A percentile compares a stretch with the other conserved stretches of the same genome.
Evolutionary conservation across 2,888 invertebrate genomes (phyloP).

Genomic region (Ceraclea dissimilis): DNA sequence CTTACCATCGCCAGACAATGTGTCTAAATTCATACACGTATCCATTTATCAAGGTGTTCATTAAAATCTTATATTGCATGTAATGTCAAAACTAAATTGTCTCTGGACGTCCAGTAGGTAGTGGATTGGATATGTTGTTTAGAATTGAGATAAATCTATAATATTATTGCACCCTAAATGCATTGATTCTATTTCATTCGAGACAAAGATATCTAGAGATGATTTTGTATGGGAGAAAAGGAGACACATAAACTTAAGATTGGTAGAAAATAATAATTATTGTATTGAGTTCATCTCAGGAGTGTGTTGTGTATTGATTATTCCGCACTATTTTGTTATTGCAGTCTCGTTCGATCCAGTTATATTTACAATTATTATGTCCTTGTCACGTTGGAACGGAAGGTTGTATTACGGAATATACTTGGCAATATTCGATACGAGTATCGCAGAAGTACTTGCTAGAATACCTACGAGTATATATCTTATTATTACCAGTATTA

Average conservation of each 20-base stretch:
- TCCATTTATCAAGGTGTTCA: slow-evolving; percentile 4
- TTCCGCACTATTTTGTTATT: not conserved
- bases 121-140: slow-evolving; percentile 6
- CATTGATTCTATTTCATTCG: not conserved
- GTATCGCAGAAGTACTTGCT: too few relatives aligned
- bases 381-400: not conserved
- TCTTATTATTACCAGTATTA: slow-evolving; percentile 6
- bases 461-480: not conserved
- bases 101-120: slow-evolving; percentile 1
- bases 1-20: not conserved
- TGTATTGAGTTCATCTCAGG: too few relatives aligned
- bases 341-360: not conserved
- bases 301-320: too few relatives aligned
- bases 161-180: not conserved
- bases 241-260: not conserved
- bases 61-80: slow-evolving; percentile 6
- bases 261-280: not conserved
- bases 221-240: not conserved
- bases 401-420: not conserved
- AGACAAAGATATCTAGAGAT: not conserved
- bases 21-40: not conserved
- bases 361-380: not conserved
- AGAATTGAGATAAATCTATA: slow-evolving; percentile 11
- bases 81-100: slow-evolving; percentile 5
- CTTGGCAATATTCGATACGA: not conserved